A percentile compares a stretch with the other conserved stretches of the same genome.
These are phyloP conservation scores for Pavo muticus DNA, from an alignment of 2,113 vertebrate genomes.

Conservation along the genomic window DNA sequence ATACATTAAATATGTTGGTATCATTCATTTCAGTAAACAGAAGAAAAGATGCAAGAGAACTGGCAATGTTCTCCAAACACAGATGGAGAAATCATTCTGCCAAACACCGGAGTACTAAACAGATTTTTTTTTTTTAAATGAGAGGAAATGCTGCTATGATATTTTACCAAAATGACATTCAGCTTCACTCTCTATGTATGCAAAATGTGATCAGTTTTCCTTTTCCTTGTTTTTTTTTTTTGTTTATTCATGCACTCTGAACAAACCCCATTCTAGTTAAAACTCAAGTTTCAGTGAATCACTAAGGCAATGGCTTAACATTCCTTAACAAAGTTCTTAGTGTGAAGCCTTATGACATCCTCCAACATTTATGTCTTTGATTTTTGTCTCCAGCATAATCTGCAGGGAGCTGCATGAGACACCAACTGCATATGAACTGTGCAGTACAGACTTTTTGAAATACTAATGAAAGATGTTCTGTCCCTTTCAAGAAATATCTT, in stretches of 20 bases:
- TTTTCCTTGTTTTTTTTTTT: neutral
- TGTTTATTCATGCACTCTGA: neutral
- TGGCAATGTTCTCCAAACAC: slow-evolving; percentile 68
- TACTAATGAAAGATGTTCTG: neutral
- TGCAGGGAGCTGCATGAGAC: neutral
- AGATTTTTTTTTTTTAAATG: neutral
- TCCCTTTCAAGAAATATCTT: neutral
- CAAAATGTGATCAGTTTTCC: neutral
- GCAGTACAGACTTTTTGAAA: neutral
- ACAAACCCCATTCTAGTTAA: neutral
- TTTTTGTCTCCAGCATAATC: neutral
- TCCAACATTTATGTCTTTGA: neutral
- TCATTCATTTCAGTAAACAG: slow-evolving; percentile 61
- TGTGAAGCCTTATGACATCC: neutral
- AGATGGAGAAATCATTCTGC: slow-evolving; percentile 65
- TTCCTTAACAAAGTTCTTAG: neutral
- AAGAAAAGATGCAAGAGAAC: slow-evolving; percentile 34
- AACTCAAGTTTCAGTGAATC: neutral
- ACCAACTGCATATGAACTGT: neutral
- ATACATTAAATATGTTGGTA: slow-evolving; percentile 45
- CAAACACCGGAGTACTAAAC: slow-evolving; percentile 60
- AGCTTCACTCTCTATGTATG: neutral
- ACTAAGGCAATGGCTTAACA: neutral
- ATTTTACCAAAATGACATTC: slow-evolving; percentile 33
- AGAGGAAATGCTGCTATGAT: slow-evolving; percentile 48